phyloP scores from a whole-genome alignment of 2,113 vertebrate genomes.

The Pardalotus punctatus region DNA sequence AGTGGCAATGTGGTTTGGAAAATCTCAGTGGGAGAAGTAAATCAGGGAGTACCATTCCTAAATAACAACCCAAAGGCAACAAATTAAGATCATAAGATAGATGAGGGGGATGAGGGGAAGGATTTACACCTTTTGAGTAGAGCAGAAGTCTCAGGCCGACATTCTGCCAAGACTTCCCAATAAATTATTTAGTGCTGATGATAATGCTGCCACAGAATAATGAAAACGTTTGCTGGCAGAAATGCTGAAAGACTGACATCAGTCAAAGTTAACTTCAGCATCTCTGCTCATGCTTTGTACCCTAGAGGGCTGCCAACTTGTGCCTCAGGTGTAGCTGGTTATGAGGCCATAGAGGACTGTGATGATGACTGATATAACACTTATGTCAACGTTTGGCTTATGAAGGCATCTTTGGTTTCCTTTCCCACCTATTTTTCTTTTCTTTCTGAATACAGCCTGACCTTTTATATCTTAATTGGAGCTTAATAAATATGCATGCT shows the following conservation, averaged over 20 bases:
- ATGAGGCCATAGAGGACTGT: neutral
- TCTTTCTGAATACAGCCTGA: neutral
- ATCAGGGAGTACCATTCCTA: neutral
- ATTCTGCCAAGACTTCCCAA: conserved; percentile 13
- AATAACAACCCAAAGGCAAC: neutral
- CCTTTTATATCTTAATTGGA: neutral
- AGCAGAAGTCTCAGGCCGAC: conserved; percentile 14
- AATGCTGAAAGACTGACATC: conserved; percentile 61
- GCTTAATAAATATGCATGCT: neutral
- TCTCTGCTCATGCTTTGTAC: neutral
- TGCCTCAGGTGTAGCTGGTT: conserved; percentile 9
- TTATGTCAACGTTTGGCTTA: neutral
- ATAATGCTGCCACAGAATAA: conserved; percentile 38
- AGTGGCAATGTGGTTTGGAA: neutral
- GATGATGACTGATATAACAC: conserved; percentile 36
- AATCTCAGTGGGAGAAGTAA: neutral
- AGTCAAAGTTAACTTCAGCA: conserved; percentile 42
- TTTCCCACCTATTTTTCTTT: neutral
- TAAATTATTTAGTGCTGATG: conserved; percentile 51
- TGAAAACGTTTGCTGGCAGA: conserved; percentile 44
- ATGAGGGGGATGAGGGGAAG: neutral
- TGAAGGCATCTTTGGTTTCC: neutral
- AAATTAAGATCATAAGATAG: neutral
- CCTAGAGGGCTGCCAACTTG: conserved; percentile 30
- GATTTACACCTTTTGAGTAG: conserved; percentile 2